Percentiles rank a stretch among this genome's conserved stretches.
phyloP scores from a whole-genome alignment of 2,888 invertebrate species.

The Leptinotarsa rubiginosa region DNA sequence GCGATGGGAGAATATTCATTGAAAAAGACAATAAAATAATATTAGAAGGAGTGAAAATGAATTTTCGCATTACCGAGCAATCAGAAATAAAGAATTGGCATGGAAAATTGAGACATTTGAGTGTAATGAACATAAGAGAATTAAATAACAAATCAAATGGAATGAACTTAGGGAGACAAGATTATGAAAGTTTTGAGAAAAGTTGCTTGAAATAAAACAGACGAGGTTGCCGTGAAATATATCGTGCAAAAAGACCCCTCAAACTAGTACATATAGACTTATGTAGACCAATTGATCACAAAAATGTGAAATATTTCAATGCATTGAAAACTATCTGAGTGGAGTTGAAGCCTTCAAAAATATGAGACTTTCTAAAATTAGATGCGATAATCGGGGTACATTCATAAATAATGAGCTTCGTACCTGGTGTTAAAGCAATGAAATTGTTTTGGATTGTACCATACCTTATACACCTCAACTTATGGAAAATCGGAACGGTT shows the following conservation, averaged over 20 bases:
- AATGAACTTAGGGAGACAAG: conserved; percentile 24
- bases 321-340: conserved; percentile 26
- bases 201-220: conserved; percentile 53
- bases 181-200: conserved; percentile 58
- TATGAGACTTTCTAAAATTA: conserved; percentile 41
- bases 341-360: conserved; percentile 37
- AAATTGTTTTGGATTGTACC: conserved; percentile 41
- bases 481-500: conserved; percentile 41
- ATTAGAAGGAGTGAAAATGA: conserved; percentile 30
- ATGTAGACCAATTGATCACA: conserved; percentile 55
- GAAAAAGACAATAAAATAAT: conserved; percentile 42
- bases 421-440: conserved; percentile 41
- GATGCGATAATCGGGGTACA: conserved; percentile 49
- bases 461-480: conserved; percentile 46
- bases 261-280: conserved; percentile 55
- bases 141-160: conserved; percentile 30
- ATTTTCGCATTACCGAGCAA: not conserved
- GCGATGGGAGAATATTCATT: conserved; percentile 30
- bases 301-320: conserved; percentile 41
- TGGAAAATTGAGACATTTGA: conserved; percentile 34
- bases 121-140: conserved; percentile 34
- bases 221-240: conserved; percentile 38
- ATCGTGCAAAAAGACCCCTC: too few species aligned
- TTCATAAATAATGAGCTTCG: conserved; percentile 35
- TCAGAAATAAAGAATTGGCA: conserved; percentile 30